phyloP scores from a whole-genome alignment of 2,797 vertebrate genomes.

The Pangasius macronema region DNA sequence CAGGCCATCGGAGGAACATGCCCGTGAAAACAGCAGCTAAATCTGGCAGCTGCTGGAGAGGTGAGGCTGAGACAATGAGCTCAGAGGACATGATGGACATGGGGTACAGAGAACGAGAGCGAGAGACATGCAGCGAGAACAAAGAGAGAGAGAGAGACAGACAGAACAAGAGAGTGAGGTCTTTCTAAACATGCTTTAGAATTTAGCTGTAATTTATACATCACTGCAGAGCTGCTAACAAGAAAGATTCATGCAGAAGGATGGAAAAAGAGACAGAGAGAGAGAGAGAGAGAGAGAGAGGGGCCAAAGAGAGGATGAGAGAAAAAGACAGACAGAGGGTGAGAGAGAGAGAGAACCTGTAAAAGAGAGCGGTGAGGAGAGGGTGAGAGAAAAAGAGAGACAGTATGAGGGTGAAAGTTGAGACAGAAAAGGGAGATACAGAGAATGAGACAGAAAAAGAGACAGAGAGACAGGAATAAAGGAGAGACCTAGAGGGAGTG shows the following conservation, averaged over 20 bases:
- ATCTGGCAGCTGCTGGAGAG: conserved; percentile 21
- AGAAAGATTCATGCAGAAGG: neutral
- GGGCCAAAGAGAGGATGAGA: neutral
- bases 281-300: neutral
- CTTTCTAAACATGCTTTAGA: neutral
- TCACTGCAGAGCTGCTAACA: neutral
- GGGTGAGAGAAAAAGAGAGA: neutral
- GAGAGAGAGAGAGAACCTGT: neutral
- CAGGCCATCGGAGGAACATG: conserved; percentile 14
- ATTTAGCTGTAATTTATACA: neutral
- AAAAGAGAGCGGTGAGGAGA: too few species aligned
- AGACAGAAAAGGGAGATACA: neutral
- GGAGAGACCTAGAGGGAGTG: too few species aligned
- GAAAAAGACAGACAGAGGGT: neutral
- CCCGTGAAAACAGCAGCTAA: conserved; percentile 21
- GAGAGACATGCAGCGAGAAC: neutral
- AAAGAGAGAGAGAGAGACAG: neutral
- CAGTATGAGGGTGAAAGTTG: too few species aligned
- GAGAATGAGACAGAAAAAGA: too few species aligned
- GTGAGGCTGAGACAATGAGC: neutral
- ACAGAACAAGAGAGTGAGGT: neutral
- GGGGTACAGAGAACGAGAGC: neutral
- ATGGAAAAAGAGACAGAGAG: neutral
- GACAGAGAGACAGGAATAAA: neutral
- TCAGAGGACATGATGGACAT: neutral